Percentiles rank a stretch among this genome's conserved stretches.
Evolutionary conservation across 2,888 invertebrate genomes (phyloP).

Genomic region (Noctua fimbriata): DNA sequence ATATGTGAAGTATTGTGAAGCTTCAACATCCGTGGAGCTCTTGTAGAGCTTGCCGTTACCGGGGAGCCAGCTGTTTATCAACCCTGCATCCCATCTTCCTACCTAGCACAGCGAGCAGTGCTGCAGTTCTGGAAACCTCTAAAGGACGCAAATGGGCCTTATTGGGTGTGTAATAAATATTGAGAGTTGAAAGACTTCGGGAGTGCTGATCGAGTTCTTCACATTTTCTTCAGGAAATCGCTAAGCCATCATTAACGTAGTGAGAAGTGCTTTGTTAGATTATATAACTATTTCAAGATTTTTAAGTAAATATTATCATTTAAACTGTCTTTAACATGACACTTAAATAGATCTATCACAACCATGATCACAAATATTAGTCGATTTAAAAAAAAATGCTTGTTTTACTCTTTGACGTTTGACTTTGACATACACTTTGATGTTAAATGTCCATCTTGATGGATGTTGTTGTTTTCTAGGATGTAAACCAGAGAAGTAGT

Average conservation of each 20-base stretch:
- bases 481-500: neutral
- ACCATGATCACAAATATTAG: too few species aligned
- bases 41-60: neutral
- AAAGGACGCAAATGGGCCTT: neutral
- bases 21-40: neutral
- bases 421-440: neutral
- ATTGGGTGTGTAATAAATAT: neutral
- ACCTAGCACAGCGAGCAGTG: neutral
- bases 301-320: too few species aligned
- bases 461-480: neutral
- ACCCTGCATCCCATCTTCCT: neutral
- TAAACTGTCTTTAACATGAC: too few species aligned
- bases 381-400: too few species aligned
- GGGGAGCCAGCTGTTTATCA: neutral
- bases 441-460: neutral
- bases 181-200: neutral
- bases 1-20: neutral
- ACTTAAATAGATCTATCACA: too few species aligned
- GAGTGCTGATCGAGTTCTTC: neutral
- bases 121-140: neutral
- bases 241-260: neutral
- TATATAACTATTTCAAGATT: too few species aligned
- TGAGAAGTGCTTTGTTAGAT: neutral
- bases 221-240: neutral
- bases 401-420: neutral